A percentile compares a stretch with the other conserved stretches of the same genome.
Conservation (phyloP, 2,797 vertebrate genomes). For the Luscinia luscinia region DNA sequence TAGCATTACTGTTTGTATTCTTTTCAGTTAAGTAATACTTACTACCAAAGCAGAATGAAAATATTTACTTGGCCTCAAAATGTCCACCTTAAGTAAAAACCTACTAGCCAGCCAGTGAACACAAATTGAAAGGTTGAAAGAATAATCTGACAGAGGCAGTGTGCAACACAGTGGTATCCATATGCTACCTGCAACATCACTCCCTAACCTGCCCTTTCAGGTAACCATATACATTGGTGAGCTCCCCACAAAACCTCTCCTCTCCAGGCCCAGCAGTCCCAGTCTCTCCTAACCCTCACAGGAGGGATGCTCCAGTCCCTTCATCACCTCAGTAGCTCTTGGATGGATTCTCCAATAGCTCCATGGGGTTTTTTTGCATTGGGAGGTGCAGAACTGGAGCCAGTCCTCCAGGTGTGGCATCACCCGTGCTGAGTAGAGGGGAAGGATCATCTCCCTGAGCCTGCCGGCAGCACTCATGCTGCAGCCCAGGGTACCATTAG, state of each 20-base stretch:
- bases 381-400: not conserved
- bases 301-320: not conserved
- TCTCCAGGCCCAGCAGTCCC: not conserved
- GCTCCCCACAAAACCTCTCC: not conserved
- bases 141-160: not conserved
- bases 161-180: not conserved
- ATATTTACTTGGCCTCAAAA: not conserved
- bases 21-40: not conserved
- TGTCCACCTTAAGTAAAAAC: not conserved
- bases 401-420: not conserved
- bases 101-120: not conserved
- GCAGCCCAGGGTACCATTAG: not conserved
- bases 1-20: not conserved
- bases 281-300: not conserved
- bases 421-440: not conserved
- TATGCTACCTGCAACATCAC: not conserved
- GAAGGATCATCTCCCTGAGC: not conserved
- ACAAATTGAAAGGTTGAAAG: not conserved
- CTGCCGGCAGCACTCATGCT: not conserved
- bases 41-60: not conserved
- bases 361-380: rapidly evolving
- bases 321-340: not conserved
- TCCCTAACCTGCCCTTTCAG: not conserved
- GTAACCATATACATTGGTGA: not conserved
- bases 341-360: not conserved